Base-by-base conservation (phyloP, 2,797 vertebrate species). In the Alfaro cultratus region DNA sequence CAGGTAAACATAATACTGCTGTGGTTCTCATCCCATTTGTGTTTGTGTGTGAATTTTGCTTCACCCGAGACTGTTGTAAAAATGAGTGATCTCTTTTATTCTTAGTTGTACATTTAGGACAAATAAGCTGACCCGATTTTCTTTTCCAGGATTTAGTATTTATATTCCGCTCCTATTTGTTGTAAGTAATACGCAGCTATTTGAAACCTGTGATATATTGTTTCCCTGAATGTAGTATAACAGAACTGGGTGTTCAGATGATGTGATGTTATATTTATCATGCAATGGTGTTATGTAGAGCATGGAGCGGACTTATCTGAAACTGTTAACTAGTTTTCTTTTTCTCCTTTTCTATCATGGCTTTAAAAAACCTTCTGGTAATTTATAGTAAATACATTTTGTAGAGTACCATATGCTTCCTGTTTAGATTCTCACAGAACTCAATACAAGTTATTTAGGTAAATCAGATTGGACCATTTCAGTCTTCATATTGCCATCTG, bases 311-410 rank as follows among this genome's bases (percentile, higher is more conserved):
- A 79, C 77, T 78, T 68, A 83, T 43, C 75, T 83, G 51, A 83
- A 88, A 53, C 80, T 84, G 76, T 85, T 86, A 53, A 64, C 53
- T 75, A 57, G 39, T 64, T 36, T 64, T 10, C 71, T 62, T 26
- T 78, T 53, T 23, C 51, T 53, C 23, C 45, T 89, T 89, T 80
- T 76, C 82, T 83, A 82, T 57, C 45, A 60, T 84, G 2, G 79
- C 87, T 91, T 84, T 84, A 67, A 89, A 21, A 89, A 88, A 88
- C 76, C 76, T 7, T 46, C 82, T 87, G 74, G 91, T 55, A 80
- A 91, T 95, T 94, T 94, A 77, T 93, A 92, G 82, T 86, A 90
- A 94, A 94, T 73, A 83, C 83, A 85, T 87, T 95, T 94, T 94
- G 81, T 92, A 94, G 74, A 86, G 71, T 49, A 84, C 78, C n/a